Conservation (phyloP, 2,113 vertebrate species). For the Eptatretus burgeri region DNA sequence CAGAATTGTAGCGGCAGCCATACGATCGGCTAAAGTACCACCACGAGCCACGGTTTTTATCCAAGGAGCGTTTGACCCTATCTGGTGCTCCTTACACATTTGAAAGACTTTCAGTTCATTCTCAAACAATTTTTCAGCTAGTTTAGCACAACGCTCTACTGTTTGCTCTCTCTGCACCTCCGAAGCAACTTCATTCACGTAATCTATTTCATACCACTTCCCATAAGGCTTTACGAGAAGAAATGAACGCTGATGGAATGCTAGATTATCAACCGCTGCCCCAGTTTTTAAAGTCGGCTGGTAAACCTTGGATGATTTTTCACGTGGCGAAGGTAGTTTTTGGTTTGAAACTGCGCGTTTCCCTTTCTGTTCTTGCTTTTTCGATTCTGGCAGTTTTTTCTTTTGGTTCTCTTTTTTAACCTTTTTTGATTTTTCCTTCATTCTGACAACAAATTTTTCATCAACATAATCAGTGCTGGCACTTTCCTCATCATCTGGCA, state of each 20-base stretch:
- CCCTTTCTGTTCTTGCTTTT: neutral
- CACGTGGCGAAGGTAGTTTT: too few species aligned
- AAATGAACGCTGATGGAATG: neutral
- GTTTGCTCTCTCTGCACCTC: neutral
- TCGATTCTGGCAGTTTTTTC: neutral
- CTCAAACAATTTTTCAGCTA: neutral
- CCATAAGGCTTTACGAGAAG: neutral
- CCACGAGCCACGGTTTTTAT: neutral
- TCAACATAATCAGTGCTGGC: too few species aligned
- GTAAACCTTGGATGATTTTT: too few species aligned
- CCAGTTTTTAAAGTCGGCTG: too few species aligned
- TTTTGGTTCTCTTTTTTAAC: too few species aligned
- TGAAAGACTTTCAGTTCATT: neutral
- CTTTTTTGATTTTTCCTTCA: too few species aligned
- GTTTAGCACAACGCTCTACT: neutral
- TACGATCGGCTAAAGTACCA: constrained; percentile 4
- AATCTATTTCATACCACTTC: neutral
- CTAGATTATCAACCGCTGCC: neutral
- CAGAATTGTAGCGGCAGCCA: constrained; percentile 6
- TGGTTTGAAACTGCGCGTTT: too few species aligned
- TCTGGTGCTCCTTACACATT: neutral
- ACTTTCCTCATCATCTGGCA: too few species aligned
- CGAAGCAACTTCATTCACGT: neutral
- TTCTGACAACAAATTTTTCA: too few species aligned
- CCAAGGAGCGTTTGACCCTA: neutral